These are phyloP conservation scores for Baryphthengus martii DNA, from an alignment of 2,113 vertebrate genomes.

Conservation along the genomic window DNA sequence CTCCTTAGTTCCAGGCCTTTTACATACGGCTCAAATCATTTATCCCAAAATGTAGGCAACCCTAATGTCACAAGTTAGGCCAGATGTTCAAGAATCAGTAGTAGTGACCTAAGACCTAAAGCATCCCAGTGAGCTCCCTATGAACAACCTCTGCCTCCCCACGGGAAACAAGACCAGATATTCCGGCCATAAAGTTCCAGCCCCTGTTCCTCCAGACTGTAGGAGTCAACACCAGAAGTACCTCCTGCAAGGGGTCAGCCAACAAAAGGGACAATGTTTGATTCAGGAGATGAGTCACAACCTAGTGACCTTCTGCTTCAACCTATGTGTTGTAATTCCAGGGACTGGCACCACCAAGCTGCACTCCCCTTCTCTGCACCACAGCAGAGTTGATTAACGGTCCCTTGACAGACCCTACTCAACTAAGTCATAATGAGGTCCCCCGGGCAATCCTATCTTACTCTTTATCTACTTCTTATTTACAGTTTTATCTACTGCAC, in stretches of 20 bases:
- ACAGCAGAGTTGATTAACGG: background rate
- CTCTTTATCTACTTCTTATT: background rate
- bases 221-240: background rate
- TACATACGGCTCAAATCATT: background rate
- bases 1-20: background rate
- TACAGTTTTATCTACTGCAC: background rate
- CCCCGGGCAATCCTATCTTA: background rate
- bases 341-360: rapidly evolving
- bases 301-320: background rate
- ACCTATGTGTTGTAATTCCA: background rate
- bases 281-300: background rate
- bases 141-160: background rate
- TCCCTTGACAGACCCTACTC: background rate
- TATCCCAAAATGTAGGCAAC: background rate
- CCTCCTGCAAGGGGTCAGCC: background rate
- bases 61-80: background rate
- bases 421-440: background rate
- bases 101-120: background rate
- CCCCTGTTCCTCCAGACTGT: background rate
- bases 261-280: background rate
- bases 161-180: background rate
- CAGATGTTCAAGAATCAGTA: background rate
- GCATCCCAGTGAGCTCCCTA: background rate
- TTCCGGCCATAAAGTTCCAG: background rate
- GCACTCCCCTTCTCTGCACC: rapidly evolving